Base-by-base conservation (phyloP, 2,113 vertebrate genomes). In the Gymnobelideus leadbeateri region DNA sequence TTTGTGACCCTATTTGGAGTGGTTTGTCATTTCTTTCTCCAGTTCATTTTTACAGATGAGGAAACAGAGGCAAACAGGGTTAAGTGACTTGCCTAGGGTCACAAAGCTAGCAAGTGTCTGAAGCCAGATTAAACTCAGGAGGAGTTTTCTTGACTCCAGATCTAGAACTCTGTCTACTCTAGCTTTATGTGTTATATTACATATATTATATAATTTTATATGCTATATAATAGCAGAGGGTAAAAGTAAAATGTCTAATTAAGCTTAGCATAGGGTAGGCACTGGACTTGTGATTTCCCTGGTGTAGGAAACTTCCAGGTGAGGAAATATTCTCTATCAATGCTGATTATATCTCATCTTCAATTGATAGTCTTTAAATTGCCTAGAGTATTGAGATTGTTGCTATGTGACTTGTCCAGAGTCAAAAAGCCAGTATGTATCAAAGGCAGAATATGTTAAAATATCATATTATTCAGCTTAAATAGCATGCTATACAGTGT, bases 401-500 rank as follows among this genome's bases (percentile, higher is more conserved):
- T 52, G 68, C 43, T 84, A 43, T 43, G 7, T 84, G n/a, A 43
- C 16, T 84, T 43, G 37, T 2, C 68, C n/a, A 43, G 8, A 16
- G 37, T 84, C 68, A 84, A n/a, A 84, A 23, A 21, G 16, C 1
- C n/a, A 84, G n/a, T 77, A n/a, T 77, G 19, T n/a, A 19, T n/a
- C 4, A 77, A 77, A 77, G 31, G 68, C 16, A 37, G 37, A 3
- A 77, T 77, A 77, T n/a, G 37, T n/a, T 19, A 77, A 77, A 77
- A n/a, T 77, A 77, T n/a, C 61, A 77, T n/a, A 7, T 3, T n/a
- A 19, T n/a, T 37, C 68, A 77, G 16, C 16, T 43, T 43, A 84
- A 84, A 51, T 92, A 93, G 92, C 77, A 90, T 93, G 90, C 46
- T 90, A 90, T 89, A 77, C 61, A 77, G 52, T 51, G 28, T 37